Conservation (phyloP, 2,797 vertebrate genomes). For the Ctenosaura bakeri region DNA sequence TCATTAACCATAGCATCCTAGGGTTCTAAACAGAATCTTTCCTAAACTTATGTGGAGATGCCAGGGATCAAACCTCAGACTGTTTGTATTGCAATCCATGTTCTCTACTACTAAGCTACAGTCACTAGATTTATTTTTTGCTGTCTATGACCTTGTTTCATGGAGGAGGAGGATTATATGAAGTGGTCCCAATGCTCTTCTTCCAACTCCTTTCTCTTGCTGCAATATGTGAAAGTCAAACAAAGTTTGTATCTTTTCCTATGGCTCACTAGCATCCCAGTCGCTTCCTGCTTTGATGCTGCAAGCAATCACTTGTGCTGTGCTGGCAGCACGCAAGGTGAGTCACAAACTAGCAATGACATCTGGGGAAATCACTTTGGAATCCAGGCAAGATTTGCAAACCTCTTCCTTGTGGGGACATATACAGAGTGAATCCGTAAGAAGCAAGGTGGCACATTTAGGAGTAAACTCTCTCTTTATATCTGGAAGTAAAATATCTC, state of each 20-base stretch:
- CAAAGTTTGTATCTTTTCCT: conserved; percentile 57
- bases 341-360: conserved; percentile 41
- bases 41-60: too few relatives aligned
- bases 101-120: too few relatives aligned
- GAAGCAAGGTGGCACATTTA: conserved; percentile 32
- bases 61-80: too few relatives aligned
- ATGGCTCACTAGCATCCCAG: neutral
- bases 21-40: too few relatives aligned
- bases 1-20: too few relatives aligned
- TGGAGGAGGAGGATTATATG: too few relatives aligned
- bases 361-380: neutral
- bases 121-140: too few relatives aligned
- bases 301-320: neutral
- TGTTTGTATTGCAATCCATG: too few relatives aligned
- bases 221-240: conserved; percentile 31
- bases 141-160: too few relatives aligned
- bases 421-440: conserved; percentile 40
- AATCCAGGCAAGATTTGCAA: neutral
- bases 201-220: conserved; percentile 35
- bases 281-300: conserved; percentile 15
- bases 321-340: neutral
- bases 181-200: neutral
- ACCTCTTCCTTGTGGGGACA: conserved; percentile 28
- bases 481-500: neutral
- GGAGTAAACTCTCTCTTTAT: conserved; percentile 30